Base-by-base conservation (phyloP, 2,888 invertebrate species). In the Gastracanthus pulcherrimus region DNA sequence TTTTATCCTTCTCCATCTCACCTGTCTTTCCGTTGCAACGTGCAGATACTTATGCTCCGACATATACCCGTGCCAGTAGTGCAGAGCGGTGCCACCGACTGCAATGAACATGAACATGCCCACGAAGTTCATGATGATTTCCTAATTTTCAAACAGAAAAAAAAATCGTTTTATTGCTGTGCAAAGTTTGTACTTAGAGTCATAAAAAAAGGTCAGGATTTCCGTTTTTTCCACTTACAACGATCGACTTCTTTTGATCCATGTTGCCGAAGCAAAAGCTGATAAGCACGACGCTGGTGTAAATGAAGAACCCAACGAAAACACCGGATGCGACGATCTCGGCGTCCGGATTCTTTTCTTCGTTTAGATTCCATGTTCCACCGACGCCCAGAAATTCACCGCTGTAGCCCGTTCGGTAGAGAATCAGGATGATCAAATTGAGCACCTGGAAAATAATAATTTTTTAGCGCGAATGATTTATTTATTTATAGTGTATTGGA, bases 21-120 rank as follows among this genome's bases (percentile, higher is more conserved):
- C 94, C 93, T 96, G 95, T 93, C 95, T 94, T 91, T 97, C 97
- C 0, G 95, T 94, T 72, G 95, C 94, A 1, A 95, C 95, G 86
- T 95, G 94, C 82, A 94, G 92, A 90, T 94, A 96, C 89, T 96
- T 96, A 88, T 97, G 95, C 89, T 97, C 96, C 23, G 95, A 94
- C 91, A 96, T 95, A 92, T 97, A 97, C 0, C 97, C 97, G 81
- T 95, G 95, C 97, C 97, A 97, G 92, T 97, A 97, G 92, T 97
- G 97, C 26, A 97, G 93, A 0, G 97, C 97, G 31, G 96, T 96
- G 0, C 96, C 97, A 1, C 97, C 97, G 62, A 97, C 96, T 0
- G 96, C 96, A 19, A 97, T 93, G 95, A 97, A 97, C 93, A 97
- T 92, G 92, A 97, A 95, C 84, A 96, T 95, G 0, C 97, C 97